Evolutionary conservation across 2,113 vertebrate genomes (phyloP), one percentile per base, ranked within the genome.

Genomic region (Colinus virginianus): DNA sequence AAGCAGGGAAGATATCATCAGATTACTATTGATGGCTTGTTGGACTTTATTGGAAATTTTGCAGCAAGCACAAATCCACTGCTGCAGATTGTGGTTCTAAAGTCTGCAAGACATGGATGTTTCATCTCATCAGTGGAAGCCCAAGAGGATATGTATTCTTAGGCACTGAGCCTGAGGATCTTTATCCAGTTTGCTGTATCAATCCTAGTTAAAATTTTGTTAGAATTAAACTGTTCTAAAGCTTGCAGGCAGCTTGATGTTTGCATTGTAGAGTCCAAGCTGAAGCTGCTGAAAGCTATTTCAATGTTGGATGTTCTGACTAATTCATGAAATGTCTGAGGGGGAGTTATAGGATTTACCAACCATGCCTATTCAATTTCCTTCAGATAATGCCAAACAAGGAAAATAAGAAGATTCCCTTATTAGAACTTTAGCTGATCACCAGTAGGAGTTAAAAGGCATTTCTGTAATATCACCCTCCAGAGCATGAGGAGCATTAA

Each of bases 271-370:
- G 21, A 67, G 34, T 78, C 10, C 36, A 64, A 40, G 68, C 21
- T 85, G n/a, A 87, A 87, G 48, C 75, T 95, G 28, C 32, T 89
- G 22, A 42, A 78, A 83, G 42, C 49, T 22, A 71, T 53, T 94
- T 68, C 32, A 74, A 4, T 8, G n/a, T 63, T 14, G 63, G 4
- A 45, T 88, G 10, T 70, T 55, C 36, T 49, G 13, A 23, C 8
- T 68, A 9, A 10, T 64, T 83, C 32, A 7, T 72, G 9, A 51
- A 83, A 40, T 74, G 13, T 32, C 45, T 22, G 34, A 13, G n/a
- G 20, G 69, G 48, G 38, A 38, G 13, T 25, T 25, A 14, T 34
- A 49, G 63, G 19, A 38, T 14, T 46, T 42, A 23, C 21, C 75
- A 83, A 23, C 18, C 28, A 49, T 86, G 19, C 42, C 62, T 49